Evolutionary conservation across 2,888 invertebrate genomes (phyloP), one percentile per base, ranked within the genome.

Genomic region (Helleia helle): DNA sequence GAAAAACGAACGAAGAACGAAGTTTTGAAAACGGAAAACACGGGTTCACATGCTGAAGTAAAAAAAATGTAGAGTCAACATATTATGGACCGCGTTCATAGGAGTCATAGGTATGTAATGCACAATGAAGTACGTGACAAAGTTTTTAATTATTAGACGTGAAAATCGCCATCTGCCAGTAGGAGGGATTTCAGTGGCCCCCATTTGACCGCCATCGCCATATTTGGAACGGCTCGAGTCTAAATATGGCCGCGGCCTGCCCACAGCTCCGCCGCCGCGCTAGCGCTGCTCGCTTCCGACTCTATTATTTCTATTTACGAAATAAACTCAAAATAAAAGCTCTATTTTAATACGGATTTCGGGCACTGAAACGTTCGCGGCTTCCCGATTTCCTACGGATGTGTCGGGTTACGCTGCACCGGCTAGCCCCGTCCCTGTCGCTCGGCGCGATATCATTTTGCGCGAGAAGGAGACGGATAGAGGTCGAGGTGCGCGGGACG

Each of bases 141-240:
- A 70, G 71, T 80, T 83, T 79, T 79, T 79, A 80, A 79, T 80
- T 80, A 76, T 77, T 81, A 79, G 72, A 77, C 71, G 71, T 77
- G 81, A 80, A 84, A 83, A 83, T 77, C 73, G 73, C 71, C 79
- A 77, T 76, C 68, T 76, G 79, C 74, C 68, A 73, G 81, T 74
- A 89, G 89, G 91, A 90, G 90, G 91, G 91, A 90, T 91, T 89
- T 89, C 88, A 87, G 88, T 88, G 90, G 87, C 86, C 91, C 91
- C 89, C 91, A 89, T 90, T 90, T 89, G 91, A 89, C 87, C 87
- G 88, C 88, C 87, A 89, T 67, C 88, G 86, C 92, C 92, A 88
- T 91, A 91, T 91, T 92, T 89, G 92, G 92, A 86, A 90, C 86
- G 89, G 88, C 86, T 86, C 87, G 88, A 86, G 88, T 90, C 92